These are phyloP conservation scores for Sipha flava DNA, from an alignment of 1,140 invertebrate species.

Conservation along the genomic window DNA sequence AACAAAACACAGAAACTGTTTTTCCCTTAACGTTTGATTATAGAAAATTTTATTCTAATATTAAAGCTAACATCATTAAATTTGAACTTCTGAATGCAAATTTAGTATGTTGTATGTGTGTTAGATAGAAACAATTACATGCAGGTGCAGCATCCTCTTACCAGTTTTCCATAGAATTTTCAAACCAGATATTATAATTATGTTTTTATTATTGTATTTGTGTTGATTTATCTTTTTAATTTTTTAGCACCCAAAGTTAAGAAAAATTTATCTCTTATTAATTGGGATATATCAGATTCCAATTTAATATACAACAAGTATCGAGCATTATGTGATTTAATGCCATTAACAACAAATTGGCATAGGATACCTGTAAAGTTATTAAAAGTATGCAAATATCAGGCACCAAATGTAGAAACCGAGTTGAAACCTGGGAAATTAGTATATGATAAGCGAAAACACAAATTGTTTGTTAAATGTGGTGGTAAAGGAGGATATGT, in stretches of 20 bases:
- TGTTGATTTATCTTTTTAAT: slow-evolving; percentile 18
- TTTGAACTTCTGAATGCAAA: too few species aligned
- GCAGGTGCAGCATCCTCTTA: too few species aligned
- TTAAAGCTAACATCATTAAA: too few species aligned
- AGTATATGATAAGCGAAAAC: slow-evolving; percentile 33
- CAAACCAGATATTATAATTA: too few species aligned
- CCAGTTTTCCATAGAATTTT: too few species aligned
- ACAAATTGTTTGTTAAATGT: slow-evolving; percentile 35
- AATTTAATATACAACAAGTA: slow-evolving; percentile 56
- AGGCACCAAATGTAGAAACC: neutral
- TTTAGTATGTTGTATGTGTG: too few species aligned
- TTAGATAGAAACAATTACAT: too few species aligned
- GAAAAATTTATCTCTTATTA: slow-evolving; percentile 50
- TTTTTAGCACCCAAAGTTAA: slow-evolving; percentile 63
- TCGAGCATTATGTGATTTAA: slow-evolving; percentile 56
- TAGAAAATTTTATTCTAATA: too few species aligned
- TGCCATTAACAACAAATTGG: slow-evolving; percentile 51
- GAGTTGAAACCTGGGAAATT: neutral
- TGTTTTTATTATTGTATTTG: neutral
- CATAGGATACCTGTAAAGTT: slow-evolving; percentile 26
- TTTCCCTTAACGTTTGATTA: too few species aligned
- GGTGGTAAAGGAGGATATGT: slow-evolving; percentile 38
- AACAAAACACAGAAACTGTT: too few species aligned
- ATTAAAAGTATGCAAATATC: neutral
- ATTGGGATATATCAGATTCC: slow-evolving; percentile 55